phyloP scores from a whole-genome alignment of 2,888 invertebrate species.

The Acrobeloides nanus region DNA sequence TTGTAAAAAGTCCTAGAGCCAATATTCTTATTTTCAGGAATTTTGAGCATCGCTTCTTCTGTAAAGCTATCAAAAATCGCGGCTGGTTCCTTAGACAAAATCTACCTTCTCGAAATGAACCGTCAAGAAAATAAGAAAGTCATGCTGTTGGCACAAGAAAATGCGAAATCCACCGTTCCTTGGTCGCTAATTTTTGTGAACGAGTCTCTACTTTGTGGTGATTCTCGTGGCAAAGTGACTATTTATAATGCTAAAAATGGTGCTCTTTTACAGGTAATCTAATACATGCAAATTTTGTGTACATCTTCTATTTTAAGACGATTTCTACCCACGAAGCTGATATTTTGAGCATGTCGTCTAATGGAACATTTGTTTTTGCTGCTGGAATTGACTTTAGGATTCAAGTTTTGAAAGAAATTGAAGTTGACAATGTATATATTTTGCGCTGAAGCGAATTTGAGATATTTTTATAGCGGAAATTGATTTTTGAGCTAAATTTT shows the following conservation, averaged over 20 bases:
- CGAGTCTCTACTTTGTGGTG: conserved; percentile 32
- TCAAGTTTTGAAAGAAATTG: conserved; percentile 25
- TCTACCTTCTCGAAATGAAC: too few relatives aligned
- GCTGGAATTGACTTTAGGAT: conserved; percentile 45
- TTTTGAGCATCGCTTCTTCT: conserved; percentile 8
- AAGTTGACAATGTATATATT: conserved; percentile 4
- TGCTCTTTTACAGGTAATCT: conserved; percentile 27
- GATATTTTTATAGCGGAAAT: background rate
- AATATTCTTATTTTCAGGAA: too few relatives aligned
- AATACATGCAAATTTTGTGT: conserved; percentile 6
- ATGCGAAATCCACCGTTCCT: conserved; percentile 32
- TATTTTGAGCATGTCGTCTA: conserved; percentile 27
- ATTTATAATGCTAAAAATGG: conserved; percentile 35
- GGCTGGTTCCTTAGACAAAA: too few relatives aligned
- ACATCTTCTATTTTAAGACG: conserved; percentile 22
- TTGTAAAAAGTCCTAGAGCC: too few relatives aligned
- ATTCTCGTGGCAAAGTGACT: conserved; percentile 39
- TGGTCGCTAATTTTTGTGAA: conserved; percentile 38
- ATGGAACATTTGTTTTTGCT: conserved; percentile 25
- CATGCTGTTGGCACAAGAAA: conserved; percentile 14
- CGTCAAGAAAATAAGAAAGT: too few relatives aligned
- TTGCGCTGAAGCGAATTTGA: background rate
- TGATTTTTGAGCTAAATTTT: background rate
- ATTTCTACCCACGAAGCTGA: conserved; percentile 35
- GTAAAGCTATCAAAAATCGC: conserved; percentile 11